Base-by-base conservation (phyloP, 30 jellyfish, hydroid and myxozoan species). In the Hydractinia symbiolongicarpus region DNA sequence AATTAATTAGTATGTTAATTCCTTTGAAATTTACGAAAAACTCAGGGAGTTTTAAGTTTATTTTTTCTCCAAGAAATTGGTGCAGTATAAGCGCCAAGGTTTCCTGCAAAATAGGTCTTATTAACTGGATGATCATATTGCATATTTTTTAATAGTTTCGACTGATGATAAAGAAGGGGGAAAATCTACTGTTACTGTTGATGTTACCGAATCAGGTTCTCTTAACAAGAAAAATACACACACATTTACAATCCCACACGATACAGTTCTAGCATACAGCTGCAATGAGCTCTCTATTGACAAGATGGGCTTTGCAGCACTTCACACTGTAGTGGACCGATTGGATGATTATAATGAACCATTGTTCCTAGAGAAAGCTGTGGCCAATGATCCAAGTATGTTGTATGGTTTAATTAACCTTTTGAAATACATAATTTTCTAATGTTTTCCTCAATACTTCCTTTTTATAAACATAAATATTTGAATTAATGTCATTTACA, bases 201-300 rank as follows among this genome's bases (percentile, higher is more conserved):
- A 62, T 50, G 16, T 79, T 5, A 40, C 20, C 16, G 73, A 67
- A 4, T 49, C 64, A 30, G 87, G 73, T 19, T 20, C 66, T 15
- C 82, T 74, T 11, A 95, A 91, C 50, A 55, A 71, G 51, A 83
- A 56, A 30, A 13, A 73, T 8, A 86, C 83, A 19, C 87, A 82
- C 21, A 70, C 95, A 10, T 91, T 67, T 81, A 81, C 82, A 21
- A 83, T 91, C 11, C 96, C 96, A 8, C 83, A 95, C n/a, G 88
- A 84, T 66, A 91, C 98, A 5, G 94, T 91, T 50, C 90, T 91
- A 62, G 96, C 96, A 20, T 91, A 75, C 70, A 82, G 96, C 76
- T 91, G 98, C 87, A 91, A 86, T 50, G 79, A 80, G 61, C 16
- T 91, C 80, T 94, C 89, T 20, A 61, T 91, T 15, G 58, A 73